Evolutionary conservation across 2,888 invertebrate species (phyloP).

Genomic region (Agriopis aurantiaria): DNA sequence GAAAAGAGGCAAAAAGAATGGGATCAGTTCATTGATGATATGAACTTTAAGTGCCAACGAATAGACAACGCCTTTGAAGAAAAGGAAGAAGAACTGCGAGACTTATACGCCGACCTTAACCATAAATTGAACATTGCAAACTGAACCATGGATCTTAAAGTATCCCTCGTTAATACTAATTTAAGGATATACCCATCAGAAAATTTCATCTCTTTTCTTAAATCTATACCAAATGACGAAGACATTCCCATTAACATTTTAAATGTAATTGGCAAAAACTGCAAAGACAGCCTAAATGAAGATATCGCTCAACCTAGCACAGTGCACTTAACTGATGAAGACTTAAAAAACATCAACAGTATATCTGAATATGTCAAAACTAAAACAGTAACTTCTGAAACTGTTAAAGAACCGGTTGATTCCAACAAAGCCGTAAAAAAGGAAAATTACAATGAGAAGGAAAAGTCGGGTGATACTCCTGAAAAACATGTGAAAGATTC

Average conservation of each 20-base stretch:
- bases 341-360: conserved; percentile 39
- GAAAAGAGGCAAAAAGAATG: conserved; percentile 86
- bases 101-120: conserved; percentile 91
- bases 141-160: conserved; percentile 82
- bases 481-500: conserved; percentile 27
- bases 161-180: conserved; percentile 88
- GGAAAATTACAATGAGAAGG: conserved; percentile 31
- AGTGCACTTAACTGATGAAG: conserved; percentile 17
- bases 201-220: conserved; percentile 84
- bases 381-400: conserved; percentile 42
- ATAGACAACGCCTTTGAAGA: conserved; percentile 92
- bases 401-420: not conserved
- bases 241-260: conserved; percentile 84
- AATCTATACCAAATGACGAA: conserved; percentile 74
- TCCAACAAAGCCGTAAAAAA: conserved; percentile 31
- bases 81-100: conserved; percentile 91
- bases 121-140: conserved; percentile 88
- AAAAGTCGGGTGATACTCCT: conserved; percentile 32
- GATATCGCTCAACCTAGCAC: not conserved
- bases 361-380: conserved; percentile 46
- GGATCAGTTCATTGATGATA: conserved; percentile 92
- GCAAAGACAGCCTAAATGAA: conserved; percentile 31
- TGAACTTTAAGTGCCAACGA: conserved; percentile 91
- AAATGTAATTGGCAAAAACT: conserved; percentile 59
- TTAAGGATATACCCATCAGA: conserved; percentile 88